Conservation (phyloP, 2,113 vertebrate species). For the Loxodonta africana region DNA sequence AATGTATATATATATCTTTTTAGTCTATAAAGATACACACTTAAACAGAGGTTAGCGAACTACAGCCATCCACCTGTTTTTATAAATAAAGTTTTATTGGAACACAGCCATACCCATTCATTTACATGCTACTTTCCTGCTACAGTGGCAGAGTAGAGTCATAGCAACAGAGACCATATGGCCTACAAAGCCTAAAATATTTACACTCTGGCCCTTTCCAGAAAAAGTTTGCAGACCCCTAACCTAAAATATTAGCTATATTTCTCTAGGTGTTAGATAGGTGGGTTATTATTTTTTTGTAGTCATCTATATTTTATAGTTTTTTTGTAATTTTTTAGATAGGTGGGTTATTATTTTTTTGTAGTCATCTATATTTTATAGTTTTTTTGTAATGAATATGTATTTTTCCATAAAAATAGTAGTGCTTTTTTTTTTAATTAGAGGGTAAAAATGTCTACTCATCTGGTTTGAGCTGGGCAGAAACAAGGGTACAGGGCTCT, state of each 20-base stretch:
- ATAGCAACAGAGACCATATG: no score
- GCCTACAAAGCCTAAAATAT: no score
- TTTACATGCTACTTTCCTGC: no score
- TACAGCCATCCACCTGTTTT: not conserved
- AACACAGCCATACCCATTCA: no score
- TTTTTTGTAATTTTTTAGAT: not conserved
- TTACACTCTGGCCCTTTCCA: no score
- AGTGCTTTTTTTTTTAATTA: not conserved
- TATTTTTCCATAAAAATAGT: not conserved
- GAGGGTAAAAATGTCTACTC: not conserved
- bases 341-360: not conserved
- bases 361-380: no score
- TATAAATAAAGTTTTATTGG: no score
- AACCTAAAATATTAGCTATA: not conserved
- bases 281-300: not conserved
- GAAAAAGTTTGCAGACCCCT: no score
- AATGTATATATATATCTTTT: not conserved
- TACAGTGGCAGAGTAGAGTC: no score
- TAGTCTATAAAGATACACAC: not conserved
- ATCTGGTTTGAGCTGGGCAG: not conserved
- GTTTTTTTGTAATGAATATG: not conserved
- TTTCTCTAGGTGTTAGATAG: not conserved
- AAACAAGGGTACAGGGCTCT: not conserved
- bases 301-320: not conserved
- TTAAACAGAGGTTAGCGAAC: not conserved